Evolutionary conservation across 2,113 vertebrate genomes (phyloP).

Genomic region (Bagarius yarrelli): DNA sequence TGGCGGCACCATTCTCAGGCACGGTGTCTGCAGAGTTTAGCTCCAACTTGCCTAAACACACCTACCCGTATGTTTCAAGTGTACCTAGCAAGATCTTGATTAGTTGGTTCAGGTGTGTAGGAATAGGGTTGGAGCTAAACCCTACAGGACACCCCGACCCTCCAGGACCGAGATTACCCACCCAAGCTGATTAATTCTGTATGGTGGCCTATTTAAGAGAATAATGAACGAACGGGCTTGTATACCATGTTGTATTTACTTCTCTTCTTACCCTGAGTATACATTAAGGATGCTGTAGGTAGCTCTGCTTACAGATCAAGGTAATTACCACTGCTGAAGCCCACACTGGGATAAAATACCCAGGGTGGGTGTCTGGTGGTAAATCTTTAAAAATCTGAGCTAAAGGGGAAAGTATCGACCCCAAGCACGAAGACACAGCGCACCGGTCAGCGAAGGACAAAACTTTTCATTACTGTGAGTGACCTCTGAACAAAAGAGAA

Average conservation of each 20-base stretch:
- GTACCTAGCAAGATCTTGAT: too few species aligned
- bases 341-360: constrained; percentile 50
- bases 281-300: constrained; percentile 30
- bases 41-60: too few species aligned
- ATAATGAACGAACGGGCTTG: constrained; percentile 42
- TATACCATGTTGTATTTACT: constrained; percentile 28
- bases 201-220: constrained; percentile 29
- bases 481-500: constrained; percentile 29
- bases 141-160: too few species aligned
- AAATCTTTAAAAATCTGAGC: constrained; percentile 53
- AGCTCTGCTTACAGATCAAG: constrained; percentile 53
- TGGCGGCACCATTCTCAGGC: neutral
- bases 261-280: constrained; percentile 19
- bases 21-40: too few species aligned
- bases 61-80: too few species aligned
- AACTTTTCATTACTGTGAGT: constrained; percentile 40
- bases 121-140: too few species aligned
- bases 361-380: constrained; percentile 29
- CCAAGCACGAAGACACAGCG: constrained; percentile 17
- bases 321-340: constrained; percentile 51
- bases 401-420: constrained; percentile 33
- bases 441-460: constrained; percentile 29
- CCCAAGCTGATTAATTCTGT: constrained; percentile 14
- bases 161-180: too few species aligned
- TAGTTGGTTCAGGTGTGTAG: too few species aligned